Base-by-base conservation (phyloP, 2,797 vertebrate genomes). In the Propithecus perrieri region DNA sequence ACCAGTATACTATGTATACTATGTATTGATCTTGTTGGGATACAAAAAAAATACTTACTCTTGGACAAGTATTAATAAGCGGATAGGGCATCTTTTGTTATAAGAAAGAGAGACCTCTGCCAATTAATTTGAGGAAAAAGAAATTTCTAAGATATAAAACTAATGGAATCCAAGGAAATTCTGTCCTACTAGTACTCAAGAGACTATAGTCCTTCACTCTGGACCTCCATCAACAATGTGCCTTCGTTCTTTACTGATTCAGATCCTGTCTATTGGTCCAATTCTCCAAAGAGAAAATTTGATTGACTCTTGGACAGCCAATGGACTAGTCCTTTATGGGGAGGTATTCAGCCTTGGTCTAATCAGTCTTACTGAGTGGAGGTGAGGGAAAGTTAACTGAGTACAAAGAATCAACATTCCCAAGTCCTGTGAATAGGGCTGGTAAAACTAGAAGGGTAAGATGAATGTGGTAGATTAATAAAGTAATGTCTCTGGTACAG, bases 361-460 rank as follows among this genome's bases (percentile, higher is more conserved):
- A 85, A 75, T 59, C 20, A 93, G 20, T 0, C 4, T n/a, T 55
- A 43, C 2, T 50, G 8, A 89, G 5, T 33, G 30, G 80, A 96
- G n/a, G 30, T 57, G 48, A 91, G 30, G 59, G 15, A 90, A 94
- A 76, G 24, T 93, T 96, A 67, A 93, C 4, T 91, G 75, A 53
- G 43, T 53, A 61, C 63, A 92, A 71, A 75, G 7, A 7, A 65
- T 2, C 92, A 71, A 13, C 11, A 33, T 71, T 95, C 18, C 63
- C 13, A 84, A 86, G 57, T 57, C 5, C 41, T 89, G 63, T 80
- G 69, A 76, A 87, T 15, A 85, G 24, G 13, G 17, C 53, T 69
- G 30, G 43, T 55, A 69, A 91, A 89, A 78, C 76, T 85, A 53
- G 91, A 89, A 96, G 14, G 48, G 38, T 79, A 61, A 76, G 72